Percentiles rank a stretch among this genome's conserved stretches.
Evolutionary conservation across 2,888 invertebrate genomes (phyloP).

Genomic region (Hirudinaria manillensis): DNA sequence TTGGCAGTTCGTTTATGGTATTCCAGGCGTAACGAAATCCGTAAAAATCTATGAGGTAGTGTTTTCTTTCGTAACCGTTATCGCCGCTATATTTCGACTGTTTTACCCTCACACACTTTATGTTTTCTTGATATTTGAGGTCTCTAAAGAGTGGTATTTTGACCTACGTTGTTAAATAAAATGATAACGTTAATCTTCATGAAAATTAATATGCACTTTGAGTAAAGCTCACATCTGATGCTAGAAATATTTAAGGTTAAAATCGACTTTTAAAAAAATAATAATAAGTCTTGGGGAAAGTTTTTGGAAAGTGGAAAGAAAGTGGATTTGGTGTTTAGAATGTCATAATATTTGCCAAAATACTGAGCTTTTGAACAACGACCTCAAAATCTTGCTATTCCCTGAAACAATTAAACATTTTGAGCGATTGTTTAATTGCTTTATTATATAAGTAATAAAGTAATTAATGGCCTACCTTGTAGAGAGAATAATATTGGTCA

Average conservation of each 20-base stretch:
- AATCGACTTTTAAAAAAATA: no score
- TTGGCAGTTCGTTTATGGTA: conserved; percentile 43
- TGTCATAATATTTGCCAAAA: no score
- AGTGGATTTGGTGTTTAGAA: no score
- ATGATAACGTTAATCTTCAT: neutral
- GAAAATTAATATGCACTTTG: no score
- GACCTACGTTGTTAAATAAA: neutral
- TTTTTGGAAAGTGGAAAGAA: no score
- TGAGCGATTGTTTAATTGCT: neutral
- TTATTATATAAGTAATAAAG: neutral
- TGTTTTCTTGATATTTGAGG: neutral
- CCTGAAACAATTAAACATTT: no score
- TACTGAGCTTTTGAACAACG: no score
- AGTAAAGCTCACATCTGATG: no score
- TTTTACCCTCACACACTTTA: neutral
- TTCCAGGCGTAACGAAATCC: conserved; percentile 41
- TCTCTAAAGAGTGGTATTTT: conserved; percentile 15
- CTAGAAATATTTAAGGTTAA: no score
- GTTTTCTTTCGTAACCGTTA: conserved; percentile 32
- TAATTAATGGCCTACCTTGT: conserved; percentile 26
- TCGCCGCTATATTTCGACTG: neutral
- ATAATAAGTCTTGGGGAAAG: no score
- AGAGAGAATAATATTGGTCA: conserved; percentile 42
- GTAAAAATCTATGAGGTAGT: conserved; percentile 45
- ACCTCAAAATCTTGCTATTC: no score